Evolutionary conservation across 2,113 vertebrate species (phyloP).

Genomic region (Crotalus viridis): DNA sequence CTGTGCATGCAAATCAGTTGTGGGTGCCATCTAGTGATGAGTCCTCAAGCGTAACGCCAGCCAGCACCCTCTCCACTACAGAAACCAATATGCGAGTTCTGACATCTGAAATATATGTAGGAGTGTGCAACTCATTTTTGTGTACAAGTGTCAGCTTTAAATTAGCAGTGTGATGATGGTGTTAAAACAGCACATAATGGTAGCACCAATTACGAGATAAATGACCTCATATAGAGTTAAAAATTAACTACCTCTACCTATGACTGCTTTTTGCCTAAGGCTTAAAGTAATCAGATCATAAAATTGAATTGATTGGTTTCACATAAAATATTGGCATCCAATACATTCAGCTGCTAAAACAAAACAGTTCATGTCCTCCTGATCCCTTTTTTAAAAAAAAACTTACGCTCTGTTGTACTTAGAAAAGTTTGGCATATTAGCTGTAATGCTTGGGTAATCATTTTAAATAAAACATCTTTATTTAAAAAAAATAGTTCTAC

Average conservation of each 20-base stretch:
- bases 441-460: not conserved
- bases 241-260: not conserved
- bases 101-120: too few species aligned
- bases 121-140: not conserved
- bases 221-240: not conserved
- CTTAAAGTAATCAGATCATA: not conserved
- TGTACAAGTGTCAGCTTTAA: not conserved
- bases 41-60: not conserved
- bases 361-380: slow-evolving; percentile 44
- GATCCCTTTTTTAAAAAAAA: slow-evolving; percentile 9
- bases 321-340: not conserved
- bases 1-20: not conserved
- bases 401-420: not conserved
- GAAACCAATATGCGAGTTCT: not conserved
- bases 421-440: not conserved
- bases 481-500: not conserved
- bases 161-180: not conserved
- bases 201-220: not conserved
- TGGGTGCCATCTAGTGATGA: not conserved
- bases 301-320: not conserved
- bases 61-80: not conserved
- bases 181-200: not conserved
- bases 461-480: not conserved
- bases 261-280: not conserved
- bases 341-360: not conserved